Conservation (phyloP, 1,140 invertebrate species). For the Achatina immaculata region DNA sequence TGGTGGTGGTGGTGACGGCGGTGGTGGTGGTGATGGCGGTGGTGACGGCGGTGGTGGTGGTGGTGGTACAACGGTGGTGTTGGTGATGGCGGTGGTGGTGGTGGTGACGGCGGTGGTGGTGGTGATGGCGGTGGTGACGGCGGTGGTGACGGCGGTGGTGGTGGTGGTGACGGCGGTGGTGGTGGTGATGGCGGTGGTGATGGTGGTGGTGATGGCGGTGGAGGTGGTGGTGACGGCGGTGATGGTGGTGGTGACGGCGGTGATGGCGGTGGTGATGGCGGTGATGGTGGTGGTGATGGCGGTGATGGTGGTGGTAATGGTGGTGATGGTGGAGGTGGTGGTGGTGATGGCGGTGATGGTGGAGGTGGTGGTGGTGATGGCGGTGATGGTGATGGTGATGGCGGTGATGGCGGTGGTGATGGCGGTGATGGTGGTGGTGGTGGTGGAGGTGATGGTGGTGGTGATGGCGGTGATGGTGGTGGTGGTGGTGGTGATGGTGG, state of each 20-base stretch:
- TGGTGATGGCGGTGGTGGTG: no score
- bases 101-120: no score
- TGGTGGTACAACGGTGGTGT: no score
- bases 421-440: background rate
- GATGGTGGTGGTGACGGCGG: background rate
- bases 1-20: no score
- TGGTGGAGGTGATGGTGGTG: background rate
- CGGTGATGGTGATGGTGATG: background rate
- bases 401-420: background rate
- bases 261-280: background rate
- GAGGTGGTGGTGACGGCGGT: conserved; percentile 7
- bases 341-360: background rate
- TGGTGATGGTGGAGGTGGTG: background rate
- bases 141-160: no score
- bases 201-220: background rate
- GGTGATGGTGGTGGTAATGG: background rate
- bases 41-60: no score
- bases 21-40: no score
- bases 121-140: no score
- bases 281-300: background rate
- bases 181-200: background rate
- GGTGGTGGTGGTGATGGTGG: background rate
- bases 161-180: background rate
- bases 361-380: no score
- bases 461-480: background rate